phyloP scores from a whole-genome alignment of 2,113 vertebrate species.

The Chionomys nivalis region DNA sequence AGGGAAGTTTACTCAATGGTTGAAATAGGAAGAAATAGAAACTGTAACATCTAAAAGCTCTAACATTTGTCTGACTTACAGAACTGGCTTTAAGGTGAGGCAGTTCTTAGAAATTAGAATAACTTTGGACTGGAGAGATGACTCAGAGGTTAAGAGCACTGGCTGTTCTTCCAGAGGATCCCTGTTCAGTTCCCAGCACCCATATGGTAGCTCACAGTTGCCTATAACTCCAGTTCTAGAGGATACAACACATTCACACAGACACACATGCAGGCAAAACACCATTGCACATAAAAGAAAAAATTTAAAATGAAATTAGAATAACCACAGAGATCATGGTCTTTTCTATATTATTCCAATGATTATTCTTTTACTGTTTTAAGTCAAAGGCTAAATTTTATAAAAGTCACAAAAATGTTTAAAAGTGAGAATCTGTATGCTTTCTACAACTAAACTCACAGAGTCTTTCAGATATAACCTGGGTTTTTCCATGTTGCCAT shows the following conservation, averaged over 20 bases:
- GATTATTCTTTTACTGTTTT: background rate
- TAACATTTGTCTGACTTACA: background rate
- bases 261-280: background rate
- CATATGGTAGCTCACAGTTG: background rate
- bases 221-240: background rate
- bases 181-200: background rate
- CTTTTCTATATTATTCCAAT: background rate
- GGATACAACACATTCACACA: background rate
- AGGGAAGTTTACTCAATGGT: background rate
- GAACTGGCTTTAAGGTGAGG: background rate
- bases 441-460: background rate
- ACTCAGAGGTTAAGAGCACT: background rate
- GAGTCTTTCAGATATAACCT: background rate
- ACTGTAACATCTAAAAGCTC: background rate
- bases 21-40: conserved; percentile 3
- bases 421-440: background rate
- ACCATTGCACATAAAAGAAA: background rate
- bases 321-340: background rate
- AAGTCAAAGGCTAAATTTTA: background rate
- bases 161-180: background rate
- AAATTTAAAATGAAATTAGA: background rate
- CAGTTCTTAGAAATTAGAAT: background rate
- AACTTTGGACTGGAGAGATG: background rate
- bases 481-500: background rate
- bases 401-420: background rate